Evolutionary conservation across 2,113 vertebrate species (phyloP), one percentile per base, ranked within the genome.

Genomic region (Verasper variegatus): DNA sequence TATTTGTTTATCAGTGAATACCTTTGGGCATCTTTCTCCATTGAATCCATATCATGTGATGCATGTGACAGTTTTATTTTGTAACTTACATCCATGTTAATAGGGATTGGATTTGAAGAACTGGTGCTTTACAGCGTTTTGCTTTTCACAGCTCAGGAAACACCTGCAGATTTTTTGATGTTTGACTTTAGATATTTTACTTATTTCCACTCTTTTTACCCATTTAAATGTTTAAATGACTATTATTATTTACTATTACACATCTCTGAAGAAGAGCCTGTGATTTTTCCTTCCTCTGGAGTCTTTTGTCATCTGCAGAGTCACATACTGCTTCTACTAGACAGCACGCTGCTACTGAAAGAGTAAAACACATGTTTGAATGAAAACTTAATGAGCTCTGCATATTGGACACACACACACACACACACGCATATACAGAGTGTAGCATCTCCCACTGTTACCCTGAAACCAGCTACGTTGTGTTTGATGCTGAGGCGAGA

Each of bases 321-420:
- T 42, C 40, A 49, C 45, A 15, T 7, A 18, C 45, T 49, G 23
- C 56, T 68, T 37, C 17, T n/a, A 62, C 24, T 61, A 12, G 17
- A 62, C 71, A 72, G 27, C 62, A 21, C 9, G 42, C 40, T 54
- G 55, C 77, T 71, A 1, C 79, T 77, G 51, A 76, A 74, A 68
- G 66, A 87, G 40, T 69, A 64, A 83, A 84, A 86, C 86, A 63
- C 74, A 61, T 77, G 81, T 87, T 68, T 69, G 66, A 40, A 83
- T 88, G 55, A 90, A 88, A 81, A 64, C 64, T 86, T 86, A 64
- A 87, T 85, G 81, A 79, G 75, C 73, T 74, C 23, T 65, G 60
- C 17, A 10, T 83, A 74, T 55, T 42, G 17, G 68, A 76, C 69
- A 78, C 64, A 68, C 52, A 49, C 69, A 78, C 62, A 49, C 15